These are phyloP conservation scores for Cyaniris semiargus DNA, from an alignment of 2,888 invertebrate species.

Conservation along the genomic window DNA sequence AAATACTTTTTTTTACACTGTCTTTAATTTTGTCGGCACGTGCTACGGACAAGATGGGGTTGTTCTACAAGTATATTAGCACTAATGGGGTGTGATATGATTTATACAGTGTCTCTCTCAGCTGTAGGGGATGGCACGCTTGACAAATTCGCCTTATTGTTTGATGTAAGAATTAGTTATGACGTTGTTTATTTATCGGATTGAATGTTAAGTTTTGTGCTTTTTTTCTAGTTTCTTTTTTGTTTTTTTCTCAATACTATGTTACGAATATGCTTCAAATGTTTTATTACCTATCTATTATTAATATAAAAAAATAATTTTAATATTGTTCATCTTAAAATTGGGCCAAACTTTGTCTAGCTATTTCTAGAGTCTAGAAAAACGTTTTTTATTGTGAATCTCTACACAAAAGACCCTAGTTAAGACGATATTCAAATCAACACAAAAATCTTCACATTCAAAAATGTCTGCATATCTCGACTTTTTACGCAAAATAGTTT, in stretches of 20 bases:
- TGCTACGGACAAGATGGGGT: conserved; percentile 73
- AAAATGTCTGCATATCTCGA: not conserved
- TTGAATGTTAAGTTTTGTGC: not conserved
- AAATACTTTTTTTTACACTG: conserved; percentile 59
- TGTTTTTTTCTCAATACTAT: not conserved
- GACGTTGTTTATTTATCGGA: not conserved
- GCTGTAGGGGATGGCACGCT: conserved; percentile 68
- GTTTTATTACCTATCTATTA: no score
- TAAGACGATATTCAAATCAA: not conserved
- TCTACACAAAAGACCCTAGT: no score
- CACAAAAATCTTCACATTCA: not conserved
- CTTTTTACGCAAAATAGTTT: conserved; percentile 13
- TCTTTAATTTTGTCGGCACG: conserved; percentile 48
- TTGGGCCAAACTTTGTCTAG: no score
- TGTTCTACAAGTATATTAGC: conserved; percentile 79
- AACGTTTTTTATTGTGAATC: no score
- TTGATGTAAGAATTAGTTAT: conserved; percentile 11
- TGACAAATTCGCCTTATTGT: conserved; percentile 43
- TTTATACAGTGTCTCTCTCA: conserved; percentile 77
- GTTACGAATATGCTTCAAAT: no score
- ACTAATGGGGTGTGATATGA: conserved; percentile 73
- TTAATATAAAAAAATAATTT: no score
- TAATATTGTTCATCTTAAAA: no score
- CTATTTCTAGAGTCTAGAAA: no score
- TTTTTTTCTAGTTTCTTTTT: not conserved